A percentile compares a stretch with the other conserved stretches of the same genome.
Conservation (phyloP, 2,113 vertebrate genomes). For the Struthidea cinerea region DNA sequence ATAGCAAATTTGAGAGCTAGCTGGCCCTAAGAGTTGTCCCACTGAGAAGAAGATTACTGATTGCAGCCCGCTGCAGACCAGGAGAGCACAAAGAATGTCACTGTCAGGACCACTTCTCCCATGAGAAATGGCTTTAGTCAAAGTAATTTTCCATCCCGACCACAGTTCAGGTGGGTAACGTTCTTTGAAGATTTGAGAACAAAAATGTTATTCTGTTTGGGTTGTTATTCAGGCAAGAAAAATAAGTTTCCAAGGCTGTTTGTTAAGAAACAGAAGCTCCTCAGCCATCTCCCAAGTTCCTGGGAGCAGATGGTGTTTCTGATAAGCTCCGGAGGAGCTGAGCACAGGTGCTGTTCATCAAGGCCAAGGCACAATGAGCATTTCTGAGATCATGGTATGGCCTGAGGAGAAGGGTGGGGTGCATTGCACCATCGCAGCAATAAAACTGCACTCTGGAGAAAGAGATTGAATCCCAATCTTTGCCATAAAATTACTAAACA, state of each 20-base stretch:
- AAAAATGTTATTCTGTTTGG: background rate
- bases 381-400: background rate
- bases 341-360: background rate
- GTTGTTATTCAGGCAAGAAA: background rate
- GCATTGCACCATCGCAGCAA: background rate
- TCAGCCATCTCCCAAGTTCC: background rate
- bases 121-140: background rate
- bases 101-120: background rate
- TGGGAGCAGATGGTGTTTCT: background rate
- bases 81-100: background rate
- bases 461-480: background rate
- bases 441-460: background rate
- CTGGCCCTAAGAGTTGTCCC: background rate
- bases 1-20: background rate
- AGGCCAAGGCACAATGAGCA: background rate
- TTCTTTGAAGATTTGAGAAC: background rate
- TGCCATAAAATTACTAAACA: background rate
- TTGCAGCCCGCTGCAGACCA: background rate
- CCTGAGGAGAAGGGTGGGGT: background rate
- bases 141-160: background rate
- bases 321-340: background rate
- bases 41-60: background rate
- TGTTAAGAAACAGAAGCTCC: background rate
- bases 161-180: fast-evolving
- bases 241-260: background rate